Percentiles rank a stretch among this genome's conserved stretches.
Evolutionary conservation across 2,888 invertebrate species (phyloP).

Genomic region (Acronicta psi): DNA sequence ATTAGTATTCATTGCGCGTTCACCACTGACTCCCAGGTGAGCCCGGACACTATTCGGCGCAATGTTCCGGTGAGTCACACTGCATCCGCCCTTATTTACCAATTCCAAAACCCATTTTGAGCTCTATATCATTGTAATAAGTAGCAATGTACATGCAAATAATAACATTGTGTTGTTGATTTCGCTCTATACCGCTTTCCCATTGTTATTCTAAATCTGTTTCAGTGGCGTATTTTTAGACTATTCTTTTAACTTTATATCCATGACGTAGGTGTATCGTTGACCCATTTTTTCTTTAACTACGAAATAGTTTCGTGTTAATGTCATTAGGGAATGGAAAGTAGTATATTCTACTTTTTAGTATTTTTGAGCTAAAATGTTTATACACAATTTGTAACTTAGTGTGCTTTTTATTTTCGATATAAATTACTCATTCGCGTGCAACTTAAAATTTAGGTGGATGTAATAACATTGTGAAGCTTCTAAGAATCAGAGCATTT

Average conservation of each 20-base stretch:
- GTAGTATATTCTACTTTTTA: background rate
- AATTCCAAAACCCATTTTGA: constrained; percentile 37
- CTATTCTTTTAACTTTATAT: constrained; percentile 66
- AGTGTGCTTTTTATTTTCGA: constrained; percentile 17
- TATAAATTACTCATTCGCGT: constrained; percentile 40
- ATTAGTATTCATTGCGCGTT: constrained; percentile 74
- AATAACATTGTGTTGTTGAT: constrained; percentile 26
- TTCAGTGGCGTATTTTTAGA: constrained; percentile 68
- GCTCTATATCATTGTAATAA: constrained; percentile 43
- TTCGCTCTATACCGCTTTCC: constrained; percentile 60
- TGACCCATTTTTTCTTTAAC: constrained; percentile 70
- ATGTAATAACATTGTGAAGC: constrained; percentile 23
- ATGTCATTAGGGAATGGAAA: constrained; percentile 3
- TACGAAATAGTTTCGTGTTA: constrained; percentile 25
- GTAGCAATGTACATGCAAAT: constrained; percentile 27
- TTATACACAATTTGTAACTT: background rate
- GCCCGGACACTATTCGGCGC: constrained; percentile 75
- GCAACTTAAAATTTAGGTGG: constrained; percentile 31
- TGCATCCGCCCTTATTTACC: constrained; percentile 64
- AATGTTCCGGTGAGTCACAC: constrained; percentile 83
- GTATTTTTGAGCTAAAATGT: background rate
- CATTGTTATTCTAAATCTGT: constrained; percentile 77
- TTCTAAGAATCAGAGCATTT: constrained; percentile 52
- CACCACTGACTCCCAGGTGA: constrained; percentile 71
- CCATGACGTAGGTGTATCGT: constrained; percentile 65